phyloP scores from a whole-genome alignment of 1,140 invertebrate species.

The Rhysida immarginata region DNA sequence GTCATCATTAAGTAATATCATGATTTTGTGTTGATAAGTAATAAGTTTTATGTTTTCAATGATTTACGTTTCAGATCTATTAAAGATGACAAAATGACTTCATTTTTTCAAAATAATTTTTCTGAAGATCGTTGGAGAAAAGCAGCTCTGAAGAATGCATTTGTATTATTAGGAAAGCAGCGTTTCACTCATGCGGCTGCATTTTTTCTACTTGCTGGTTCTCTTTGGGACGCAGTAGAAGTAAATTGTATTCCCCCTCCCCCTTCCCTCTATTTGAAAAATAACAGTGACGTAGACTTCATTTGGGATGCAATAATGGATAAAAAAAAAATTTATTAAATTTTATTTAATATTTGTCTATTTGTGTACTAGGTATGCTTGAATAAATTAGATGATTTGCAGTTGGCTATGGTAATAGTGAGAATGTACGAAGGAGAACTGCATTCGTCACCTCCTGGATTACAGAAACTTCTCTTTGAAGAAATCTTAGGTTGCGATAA shows the following conservation, averaged over 20 bases:
- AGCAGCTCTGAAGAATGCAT: constrained; percentile 94
- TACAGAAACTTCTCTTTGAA: constrained; percentile 55
- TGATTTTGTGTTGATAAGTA: too few relatives aligned
- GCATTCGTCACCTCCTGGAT: constrained; percentile 53
- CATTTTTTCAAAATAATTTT: constrained; percentile 93
- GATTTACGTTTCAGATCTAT: constrained; percentile 40
- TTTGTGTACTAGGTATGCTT: constrained; percentile 49
- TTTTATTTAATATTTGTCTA: too few relatives aligned
- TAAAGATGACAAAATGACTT: constrained; percentile 77
- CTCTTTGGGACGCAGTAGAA: constrained; percentile 87
- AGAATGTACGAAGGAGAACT: constrained; percentile 70
- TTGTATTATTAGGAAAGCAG: constrained; percentile 86
- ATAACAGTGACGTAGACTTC: not conserved
- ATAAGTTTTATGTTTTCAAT: too few relatives aligned
- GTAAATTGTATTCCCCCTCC: constrained; percentile 36
- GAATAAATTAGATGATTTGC: constrained; percentile 85
- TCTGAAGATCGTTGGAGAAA: constrained; percentile 83
- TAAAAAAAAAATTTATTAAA: not conserved
- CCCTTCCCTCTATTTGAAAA: not conserved
- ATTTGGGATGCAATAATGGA: not conserved
- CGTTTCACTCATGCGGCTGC: constrained; percentile 84
- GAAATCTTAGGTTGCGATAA: constrained; percentile 34
- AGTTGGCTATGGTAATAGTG: constrained; percentile 86
- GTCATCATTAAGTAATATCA: too few relatives aligned
- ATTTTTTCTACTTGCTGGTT: constrained; percentile 87